phyloP scores from a whole-genome alignment of 2,113 vertebrate genomes.

The Aepyceros melampus region DNA sequence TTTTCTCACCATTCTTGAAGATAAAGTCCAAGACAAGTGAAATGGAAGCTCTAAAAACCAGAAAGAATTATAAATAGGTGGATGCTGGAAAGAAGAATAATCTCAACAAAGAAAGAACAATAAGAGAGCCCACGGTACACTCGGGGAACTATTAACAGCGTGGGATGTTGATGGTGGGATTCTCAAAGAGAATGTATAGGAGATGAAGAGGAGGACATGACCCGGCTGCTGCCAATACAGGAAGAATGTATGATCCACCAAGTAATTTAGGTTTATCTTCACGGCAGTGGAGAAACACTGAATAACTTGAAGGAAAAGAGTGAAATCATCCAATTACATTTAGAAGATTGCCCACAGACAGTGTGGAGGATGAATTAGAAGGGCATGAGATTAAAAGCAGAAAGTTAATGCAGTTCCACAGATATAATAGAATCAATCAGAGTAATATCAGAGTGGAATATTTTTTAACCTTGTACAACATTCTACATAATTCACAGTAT shows the following conservation, averaged over 20 bases:
- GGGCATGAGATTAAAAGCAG: conserved; percentile 28
- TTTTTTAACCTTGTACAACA: background rate
- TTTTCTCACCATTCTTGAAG: background rate
- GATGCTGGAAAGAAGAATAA: background rate
- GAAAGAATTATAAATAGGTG: background rate
- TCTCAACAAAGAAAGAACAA: background rate
- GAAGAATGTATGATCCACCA: background rate
- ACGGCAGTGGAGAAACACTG: background rate
- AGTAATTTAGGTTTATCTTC: background rate
- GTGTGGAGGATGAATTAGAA: conserved; percentile 16
- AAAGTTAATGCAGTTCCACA: background rate
- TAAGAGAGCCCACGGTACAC: background rate
- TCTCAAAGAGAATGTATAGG: background rate
- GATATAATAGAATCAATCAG: background rate
- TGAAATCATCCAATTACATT: conserved; percentile 3
- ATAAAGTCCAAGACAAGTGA: background rate
- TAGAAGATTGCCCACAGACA: background rate
- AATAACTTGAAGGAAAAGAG: background rate
- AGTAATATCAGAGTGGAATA: background rate
- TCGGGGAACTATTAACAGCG: background rate
- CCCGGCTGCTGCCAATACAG: background rate
- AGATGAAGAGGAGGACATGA: background rate
- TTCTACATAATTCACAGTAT: background rate
- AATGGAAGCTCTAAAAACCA: background rate
- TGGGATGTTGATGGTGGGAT: background rate